Base-by-base conservation (phyloP, 2,888 invertebrate genomes). In the Epinotia nisella region DNA sequence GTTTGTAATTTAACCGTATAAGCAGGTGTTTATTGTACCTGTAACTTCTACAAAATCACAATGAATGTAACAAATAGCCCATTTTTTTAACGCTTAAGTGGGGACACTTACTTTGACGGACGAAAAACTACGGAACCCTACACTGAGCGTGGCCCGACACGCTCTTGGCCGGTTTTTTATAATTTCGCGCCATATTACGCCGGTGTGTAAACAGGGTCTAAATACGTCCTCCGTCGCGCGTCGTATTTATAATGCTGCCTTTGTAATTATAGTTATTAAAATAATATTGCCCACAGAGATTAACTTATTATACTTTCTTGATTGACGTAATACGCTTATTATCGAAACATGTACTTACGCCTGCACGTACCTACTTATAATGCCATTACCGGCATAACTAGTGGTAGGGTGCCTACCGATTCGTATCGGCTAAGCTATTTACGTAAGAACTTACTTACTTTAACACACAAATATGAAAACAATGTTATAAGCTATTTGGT, bases 291-390 rank as follows among this genome's bases (percentile, higher is more conserved):
- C 62, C 17, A 49, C 45, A 4, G 15, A 55, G 10, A 56, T 11
- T 56, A 66, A 41, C 21, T 21, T 39, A 41, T 21, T 39, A 41
- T 55, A 56, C 66, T 56, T 72, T 67, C 59, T 61, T 24, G 69
- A 21, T 66, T 56, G 66, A 56, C 56, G 56, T 66, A 66, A 66
- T 21, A 21, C 66, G 19, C 66, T 66, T 53, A 56, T 41, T 55
- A 41, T 55, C 41, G 41, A 41, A 24, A 66, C 66, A 56, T 64
- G 64, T 56, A 2, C 21, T 2, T 24, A 56, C 39, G 41, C 66
- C 55, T 17, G 4, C 58, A 11, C 39, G n/a, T 66, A 56, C 62
- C 62, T 62, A 62, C 49, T 62, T 51, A 41, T 21, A 66, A 66
- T 55, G 24, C 41, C n/a, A 66, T 66, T 55, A 41, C 66, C n/a